These are phyloP conservation scores for Semnornis frantzii DNA, from an alignment of 2,113 vertebrate genomes.

Conservation along the genomic window DNA sequence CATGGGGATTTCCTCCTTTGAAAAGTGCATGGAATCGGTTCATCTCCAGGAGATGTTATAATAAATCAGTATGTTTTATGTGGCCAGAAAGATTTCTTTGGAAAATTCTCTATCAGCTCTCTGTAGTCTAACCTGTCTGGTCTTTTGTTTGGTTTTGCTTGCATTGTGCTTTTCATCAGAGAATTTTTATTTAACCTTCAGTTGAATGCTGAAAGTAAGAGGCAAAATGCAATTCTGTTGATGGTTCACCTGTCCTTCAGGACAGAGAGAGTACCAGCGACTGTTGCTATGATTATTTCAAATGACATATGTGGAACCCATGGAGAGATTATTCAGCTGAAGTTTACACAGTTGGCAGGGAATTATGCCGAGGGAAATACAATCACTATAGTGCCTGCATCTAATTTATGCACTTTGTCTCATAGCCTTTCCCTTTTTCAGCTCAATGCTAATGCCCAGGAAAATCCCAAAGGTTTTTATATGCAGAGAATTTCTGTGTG, in stretches of 20 bases:
- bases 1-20: conserved; percentile 51
- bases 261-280: background rate
- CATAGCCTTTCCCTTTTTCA: conserved; percentile 15
- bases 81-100: conserved; percentile 28
- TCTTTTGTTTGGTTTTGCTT: background rate
- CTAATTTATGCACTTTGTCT: conserved; percentile 18
- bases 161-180: background rate
- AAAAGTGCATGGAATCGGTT: background rate
- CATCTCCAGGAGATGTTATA: background rate
- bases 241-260: background rate
- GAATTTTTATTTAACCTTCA: conserved; percentile 30
- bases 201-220: background rate
- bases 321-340: conserved; percentile 30
- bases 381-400: background rate
- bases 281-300: background rate
- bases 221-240: background rate
- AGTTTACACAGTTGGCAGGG: conserved; percentile 23
- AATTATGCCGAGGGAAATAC: background rate
- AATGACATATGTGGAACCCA: background rate
- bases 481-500: conserved; percentile 7
- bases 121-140: background rate
- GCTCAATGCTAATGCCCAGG: conserved; percentile 28
- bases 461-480: conserved; percentile 47
- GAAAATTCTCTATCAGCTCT: background rate
- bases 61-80: background rate